Evolutionary conservation across 1,140 invertebrate genomes (phyloP), one percentile per base, ranked within the genome.

Genomic region (Steinernema khuongi): DNA sequence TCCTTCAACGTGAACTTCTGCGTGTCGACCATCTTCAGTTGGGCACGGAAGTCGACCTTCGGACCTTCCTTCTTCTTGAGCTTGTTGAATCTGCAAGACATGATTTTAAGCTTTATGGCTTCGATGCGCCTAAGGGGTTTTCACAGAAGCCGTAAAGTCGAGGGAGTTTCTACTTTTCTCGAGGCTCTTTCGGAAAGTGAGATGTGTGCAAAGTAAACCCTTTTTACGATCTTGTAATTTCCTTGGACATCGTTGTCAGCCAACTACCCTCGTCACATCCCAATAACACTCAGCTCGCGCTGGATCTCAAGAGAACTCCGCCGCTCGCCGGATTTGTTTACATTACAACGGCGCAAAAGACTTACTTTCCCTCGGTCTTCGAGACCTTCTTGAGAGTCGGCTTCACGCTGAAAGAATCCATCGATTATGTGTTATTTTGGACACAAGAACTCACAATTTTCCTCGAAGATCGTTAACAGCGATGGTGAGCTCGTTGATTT

Each of bases 401-500:
- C 88, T 99, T 99, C 87, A 97, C 91, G 90, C 88, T 88, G 72
- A 33, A 81, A 81, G 32, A 28, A 31, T 73, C 2, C n/a, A 73
- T 1, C 1, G 33, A 50, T 1, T 7, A 7, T 50, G 43, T 31
- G 28, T 68, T 44, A 70, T 26, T 74, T 67, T 28, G 72, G 30
- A n/a, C 68, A 71, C 67, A 36, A 4, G 79, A 88, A 94, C 93
- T 94, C 90, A 96, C 94, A 98, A 98, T 92, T 98, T 98, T 87
- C 96, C 96, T 89, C 95, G 92, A 86, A 97, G 92, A 89, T 99
- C 96, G 88, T 98, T 99, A 84, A 99, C 95, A 90, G 97, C 94
- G 89, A 94, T 93, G 90, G 96, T 97, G 87, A 98, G 91, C 88
- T 97, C 95, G 87, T 94, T 90, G 88, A 97, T 97, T 94, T 97